Evolutionary conservation across 2,113 vertebrate species (phyloP), one percentile per base, ranked within the genome.

Genomic region (Brachyhypopomus occidentalis): DNA sequence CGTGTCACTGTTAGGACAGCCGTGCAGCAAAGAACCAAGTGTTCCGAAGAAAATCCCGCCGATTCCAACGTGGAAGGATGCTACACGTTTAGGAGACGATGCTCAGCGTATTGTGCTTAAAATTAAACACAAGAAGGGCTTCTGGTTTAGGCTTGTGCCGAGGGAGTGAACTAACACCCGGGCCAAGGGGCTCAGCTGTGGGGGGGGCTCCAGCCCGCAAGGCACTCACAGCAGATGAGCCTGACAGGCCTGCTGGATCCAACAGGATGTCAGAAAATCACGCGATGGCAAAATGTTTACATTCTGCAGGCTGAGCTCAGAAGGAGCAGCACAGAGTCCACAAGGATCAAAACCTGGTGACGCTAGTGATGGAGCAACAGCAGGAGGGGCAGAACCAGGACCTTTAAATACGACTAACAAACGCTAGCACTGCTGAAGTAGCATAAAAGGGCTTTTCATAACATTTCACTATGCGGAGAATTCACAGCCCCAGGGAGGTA

Each of bases 1-100:
- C 84, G 83, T 85, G 86, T 79, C 34, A 78, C 85, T 82, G 36
- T 81, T 77, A 48, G 64, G 72, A 27, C 70, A 52, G 83, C 84
- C 82, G 67, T 45, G 41, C 36, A 0, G 82, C 80, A 85, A 23
- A 4, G 30, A 63, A 83, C 34, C 60, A 22, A 79, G 66, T 56
- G 48, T 79, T 60, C 38, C 36, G 3, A 74, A 25, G 45, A 20
- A 78, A 75, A 73, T 66, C 8, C 20, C 11, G 23, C 0, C 66
- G 27, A 74, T 23, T 83, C 16, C 45, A 76, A 81, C 41, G 69
- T 85, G 88, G 87, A 83, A 87, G 71, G 84, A 88, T 80, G 82
- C 84, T 85, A 86, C 86, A 38, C 17, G 23, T 12, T 3, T 45
- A 59, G 2, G 4, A 45, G 11, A 58, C 60, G 20, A 69, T 22